Evolutionary conservation across 92 coral and sea anemone species (phyloP), one percentile per base, ranked within the genome.

Genomic region (Paramuricea clavata): DNA sequence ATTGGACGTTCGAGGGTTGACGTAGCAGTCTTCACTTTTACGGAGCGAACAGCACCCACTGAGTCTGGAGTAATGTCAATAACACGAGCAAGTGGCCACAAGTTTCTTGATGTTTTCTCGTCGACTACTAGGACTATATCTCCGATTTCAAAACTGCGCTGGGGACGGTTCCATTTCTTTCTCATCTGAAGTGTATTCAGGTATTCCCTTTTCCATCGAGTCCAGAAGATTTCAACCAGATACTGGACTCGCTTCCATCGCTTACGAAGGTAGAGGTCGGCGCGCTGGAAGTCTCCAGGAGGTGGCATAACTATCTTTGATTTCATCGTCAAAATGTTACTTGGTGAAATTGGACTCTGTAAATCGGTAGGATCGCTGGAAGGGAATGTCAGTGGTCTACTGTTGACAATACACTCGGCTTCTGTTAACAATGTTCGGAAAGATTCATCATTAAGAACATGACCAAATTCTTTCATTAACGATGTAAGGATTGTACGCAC

Each of bases 381-480:
- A 21, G 87, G 78, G 41, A 82, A 82, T 15, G 80, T 82, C 64
- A 78, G 33, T 13, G 64, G 90, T 30, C 86, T 28, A 60, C 91
- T 87, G 75, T 87, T 87, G 44, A 70, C 81, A 12, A 88, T 70
- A 36, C 39, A 41, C 41, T 88, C 88, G 13, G 75, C 78, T 35
- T 88, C 91, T 6, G 88, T 34, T 10, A 88, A 52, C 36, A 82
- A 44, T 39, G 91, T 88, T 61, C 84, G 82, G 52, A 88, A 75
- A 0, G 79, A 59, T 26, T 83, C 85, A 26, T 88, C 91, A 15
- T 82, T 82, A 1, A 88, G 76, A 67, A 44, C 69, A 35, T 74
- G 83, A 23, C 84, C 88, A 70, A 44, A 30, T 42, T 88, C 88
- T 42, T 81, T 49, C 72, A 42, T 50, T 44, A 88, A 39, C 5